Percentiles rank a stretch among this genome's conserved stretches.
These are phyloP conservation scores for Temnothorax rugatulus DNA, from an alignment of 2,888 invertebrate genomes.

Conservation along the genomic window DNA sequence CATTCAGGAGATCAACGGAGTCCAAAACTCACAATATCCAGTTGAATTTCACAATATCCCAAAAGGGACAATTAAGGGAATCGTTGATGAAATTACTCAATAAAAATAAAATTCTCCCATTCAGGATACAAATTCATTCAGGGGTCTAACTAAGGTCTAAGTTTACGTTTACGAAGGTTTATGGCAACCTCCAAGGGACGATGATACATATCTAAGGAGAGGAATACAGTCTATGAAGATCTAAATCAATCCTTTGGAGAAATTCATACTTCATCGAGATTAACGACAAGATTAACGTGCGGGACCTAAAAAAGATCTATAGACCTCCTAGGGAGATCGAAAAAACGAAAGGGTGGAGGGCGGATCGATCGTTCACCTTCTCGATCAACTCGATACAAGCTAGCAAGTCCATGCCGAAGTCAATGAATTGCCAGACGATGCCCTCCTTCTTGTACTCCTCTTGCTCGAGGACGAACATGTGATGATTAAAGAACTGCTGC, in stretches of 20 bases:
- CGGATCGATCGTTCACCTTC: conserved; percentile 90
- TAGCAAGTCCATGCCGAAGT: conserved; percentile 99
- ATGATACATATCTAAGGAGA: not conserved
- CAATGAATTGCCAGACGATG: conserved; percentile 99
- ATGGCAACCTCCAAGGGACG: not conserved
- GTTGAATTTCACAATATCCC: not conserved
- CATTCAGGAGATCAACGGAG: not conserved
- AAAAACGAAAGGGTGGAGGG: conserved; percentile 74
- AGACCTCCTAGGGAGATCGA: conserved; percentile 61
- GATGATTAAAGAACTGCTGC: conserved; percentile 99
- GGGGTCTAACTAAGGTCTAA: not conserved
- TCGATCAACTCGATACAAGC: conserved; percentile 99
- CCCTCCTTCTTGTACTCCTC: conserved; percentile 99
- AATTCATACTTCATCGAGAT: conserved; percentile 22
- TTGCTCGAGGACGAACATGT: conserved; percentile 99
- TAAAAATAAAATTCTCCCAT: not conserved
- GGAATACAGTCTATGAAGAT: conserved; percentile 20
- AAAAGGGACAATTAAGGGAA: not conserved
- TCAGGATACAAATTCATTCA: not conserved
- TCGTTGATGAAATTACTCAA: not conserved
- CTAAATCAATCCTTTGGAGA: conserved; percentile 19
- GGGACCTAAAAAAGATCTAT: conserved; percentile 6
- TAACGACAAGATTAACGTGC: conserved; percentile 43
- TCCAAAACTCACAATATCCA: not conserved
- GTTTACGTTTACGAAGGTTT: no score